These are phyloP conservation scores for Macropis europaea DNA, from an alignment of 2,888 invertebrate genomes.

Conservation along the genomic window DNA sequence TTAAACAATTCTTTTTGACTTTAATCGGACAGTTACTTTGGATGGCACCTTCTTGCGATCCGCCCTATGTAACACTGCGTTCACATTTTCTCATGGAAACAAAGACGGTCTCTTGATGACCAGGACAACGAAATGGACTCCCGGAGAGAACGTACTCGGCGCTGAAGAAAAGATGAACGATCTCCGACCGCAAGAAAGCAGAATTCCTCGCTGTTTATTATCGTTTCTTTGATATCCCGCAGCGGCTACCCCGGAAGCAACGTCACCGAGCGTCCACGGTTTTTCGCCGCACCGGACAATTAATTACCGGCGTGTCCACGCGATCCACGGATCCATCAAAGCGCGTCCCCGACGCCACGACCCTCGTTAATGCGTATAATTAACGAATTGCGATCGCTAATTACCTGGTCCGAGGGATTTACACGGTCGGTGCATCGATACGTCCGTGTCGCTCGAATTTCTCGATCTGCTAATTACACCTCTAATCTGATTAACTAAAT, in stretches of 20 bases:
- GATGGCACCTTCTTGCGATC: no score
- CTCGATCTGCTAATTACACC: slow-evolving; percentile 54
- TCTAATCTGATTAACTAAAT: slow-evolving; percentile 59
- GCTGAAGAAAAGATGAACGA: not conserved
- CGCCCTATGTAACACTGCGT: no score
- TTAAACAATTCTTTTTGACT: no score
- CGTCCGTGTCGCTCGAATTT: slow-evolving; percentile 17
- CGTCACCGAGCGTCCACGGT: not conserved
- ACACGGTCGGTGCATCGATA: slow-evolving; percentile 3
- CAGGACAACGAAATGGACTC: not conserved
- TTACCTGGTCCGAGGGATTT: slow-evolving; percentile 30
- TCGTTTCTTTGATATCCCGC: not conserved
- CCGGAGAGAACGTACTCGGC: no score
- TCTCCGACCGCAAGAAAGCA: no score
- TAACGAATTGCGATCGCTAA: slow-evolving; percentile 55
- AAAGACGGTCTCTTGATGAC: no score
- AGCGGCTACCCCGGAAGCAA: slow-evolving; percentile 13
- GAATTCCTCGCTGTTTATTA: slow-evolving; percentile 21
- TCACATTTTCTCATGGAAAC: no score
- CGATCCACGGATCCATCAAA: slow-evolving; percentile 60
- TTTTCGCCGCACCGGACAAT: slow-evolving; percentile 45
- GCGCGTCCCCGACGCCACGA: slow-evolving; percentile 4
- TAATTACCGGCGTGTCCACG: slow-evolving; percentile 59
- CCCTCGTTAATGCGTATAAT: slow-evolving; percentile 59
- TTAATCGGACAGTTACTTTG: no score